Base-by-base conservation (phyloP, 1,140 invertebrate genomes). In the Thalassaphorura encarpata region DNA sequence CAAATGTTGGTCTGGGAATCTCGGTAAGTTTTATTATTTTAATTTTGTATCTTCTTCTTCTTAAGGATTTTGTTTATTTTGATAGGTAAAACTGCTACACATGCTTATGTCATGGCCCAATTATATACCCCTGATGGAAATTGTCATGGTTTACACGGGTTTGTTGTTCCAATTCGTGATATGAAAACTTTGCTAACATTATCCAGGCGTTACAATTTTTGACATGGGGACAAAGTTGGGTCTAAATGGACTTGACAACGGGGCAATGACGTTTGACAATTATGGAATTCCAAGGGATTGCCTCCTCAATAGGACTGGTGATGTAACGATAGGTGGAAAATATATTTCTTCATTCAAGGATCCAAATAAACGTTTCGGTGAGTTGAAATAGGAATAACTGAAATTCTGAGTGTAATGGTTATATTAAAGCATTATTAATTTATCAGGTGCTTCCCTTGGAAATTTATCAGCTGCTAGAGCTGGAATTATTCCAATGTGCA, bases 61-160 rank as follows among this genome's bases (percentile, higher is more conserved):
- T n/a, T n/a, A n/a, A n/a, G n/a, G n/a, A n/a, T n/a, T n/a, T 21
- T 47, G 69, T 71, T 60, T 63, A 70, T 64, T 54, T 61, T 73
- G 75, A 59, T 66, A 79, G 84, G 85, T 55, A 83, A 94, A 78
- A 83, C 81, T 26, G 84, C 87, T 52, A 94, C 89, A 0, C 83
- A 94, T 67, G 86, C 85, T 1, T 69, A 93, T 47, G 76, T 93
- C 4, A 96, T 89, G 74, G 93, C 93, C 2, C 88, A 95, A 72
- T 74, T 97, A 29, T 81, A 84, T 66, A 87, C 86, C 3, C 76
- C 79, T 0, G 83, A 86, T 71, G 80, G 80, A 5, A 72, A 73
- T 15, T 80, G 82, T 68, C 84, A 89, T 67, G 87, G 88, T 2
- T 70, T 91, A 3, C 85, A 89, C 72, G 76, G 81, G 0, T 91